phyloP scores from a whole-genome alignment of 2,797 vertebrate genomes.

The Knipowitschia caucasica region DNA sequence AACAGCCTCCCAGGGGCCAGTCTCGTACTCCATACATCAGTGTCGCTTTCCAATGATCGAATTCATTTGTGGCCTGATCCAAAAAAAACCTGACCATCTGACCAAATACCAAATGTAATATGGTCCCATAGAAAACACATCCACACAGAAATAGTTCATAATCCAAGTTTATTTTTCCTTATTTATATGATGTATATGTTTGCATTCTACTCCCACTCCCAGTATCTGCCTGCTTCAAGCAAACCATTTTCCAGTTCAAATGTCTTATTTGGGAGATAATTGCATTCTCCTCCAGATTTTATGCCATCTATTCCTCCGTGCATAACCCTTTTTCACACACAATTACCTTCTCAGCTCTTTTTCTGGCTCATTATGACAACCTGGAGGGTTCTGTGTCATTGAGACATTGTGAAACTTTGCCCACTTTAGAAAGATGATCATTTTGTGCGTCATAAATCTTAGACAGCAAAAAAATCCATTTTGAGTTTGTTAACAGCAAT shows the following conservation, averaged over 20 bases:
- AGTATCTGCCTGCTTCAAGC: slow-evolving; percentile 42
- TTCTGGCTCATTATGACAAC: slow-evolving; percentile 68
- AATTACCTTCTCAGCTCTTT: slow-evolving; percentile 71
- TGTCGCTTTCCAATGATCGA: too few species aligned
- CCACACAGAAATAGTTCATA: too few species aligned
- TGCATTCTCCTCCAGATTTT: slow-evolving; percentile 68
- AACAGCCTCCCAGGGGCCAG: too few species aligned
- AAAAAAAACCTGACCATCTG: too few species aligned
- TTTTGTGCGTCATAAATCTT: slow-evolving; percentile 29
- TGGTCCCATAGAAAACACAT: too few species aligned
- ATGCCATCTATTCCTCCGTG: slow-evolving; percentile 58
- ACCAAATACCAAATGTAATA: too few species aligned
- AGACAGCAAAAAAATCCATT: slow-evolving; percentile 13
- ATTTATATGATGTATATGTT: not conserved
- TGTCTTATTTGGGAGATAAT: slow-evolving; percentile 60
- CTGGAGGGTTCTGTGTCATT: slow-evolving; percentile 46
- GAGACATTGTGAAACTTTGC: slow-evolving; percentile 32
- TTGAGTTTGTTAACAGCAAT: not conserved
- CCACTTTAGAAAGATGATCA: slow-evolving; percentile 11
- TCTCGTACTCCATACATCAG: too few species aligned
- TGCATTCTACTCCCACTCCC: slow-evolving; percentile 33
- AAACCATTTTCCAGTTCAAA: slow-evolving; percentile 68
- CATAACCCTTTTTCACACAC: slow-evolving; percentile 65
- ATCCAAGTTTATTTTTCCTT: not conserved
- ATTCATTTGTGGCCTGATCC: too few species aligned